Conservation (phyloP, 2,113 vertebrate genomes). For the Setophaga kirtlandii region DNA sequence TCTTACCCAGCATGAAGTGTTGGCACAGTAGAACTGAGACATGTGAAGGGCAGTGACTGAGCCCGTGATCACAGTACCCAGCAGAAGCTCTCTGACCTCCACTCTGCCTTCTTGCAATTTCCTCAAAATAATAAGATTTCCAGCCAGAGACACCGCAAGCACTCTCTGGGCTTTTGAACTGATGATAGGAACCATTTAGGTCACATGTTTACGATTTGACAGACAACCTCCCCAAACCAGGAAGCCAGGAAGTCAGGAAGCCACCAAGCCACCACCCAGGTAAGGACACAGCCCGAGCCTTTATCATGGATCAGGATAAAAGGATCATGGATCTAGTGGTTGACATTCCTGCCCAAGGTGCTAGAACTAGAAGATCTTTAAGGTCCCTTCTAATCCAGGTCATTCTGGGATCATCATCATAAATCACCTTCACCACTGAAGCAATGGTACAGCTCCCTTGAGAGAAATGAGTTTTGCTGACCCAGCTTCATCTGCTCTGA, state of each 20-base stretch:
- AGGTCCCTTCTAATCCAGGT: neutral
- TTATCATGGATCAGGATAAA: neutral
- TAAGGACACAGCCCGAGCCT: neutral
- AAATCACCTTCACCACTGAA: neutral
- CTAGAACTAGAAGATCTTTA: neutral
- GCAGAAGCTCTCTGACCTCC: neutral
- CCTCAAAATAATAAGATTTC: neutral
- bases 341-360: neutral
- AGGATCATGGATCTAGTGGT: neutral
- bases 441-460: neutral
- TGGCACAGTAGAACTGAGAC: neutral
- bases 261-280: neutral
- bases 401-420: neutral
- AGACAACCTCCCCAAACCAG: neutral
- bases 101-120: neutral
- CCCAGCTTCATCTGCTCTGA: neutral
- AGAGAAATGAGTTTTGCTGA: neutral
- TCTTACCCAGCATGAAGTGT: neutral
- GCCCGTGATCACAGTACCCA: neutral
- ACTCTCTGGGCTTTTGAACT: neutral
- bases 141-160: neutral
- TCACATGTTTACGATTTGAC: neutral
- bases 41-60: neutral
- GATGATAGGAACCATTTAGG: neutral
- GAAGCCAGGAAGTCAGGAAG: neutral